Base-by-base conservation (phyloP, 2,797 vertebrate genomes). In the Peromyscus nudipes region DNA sequence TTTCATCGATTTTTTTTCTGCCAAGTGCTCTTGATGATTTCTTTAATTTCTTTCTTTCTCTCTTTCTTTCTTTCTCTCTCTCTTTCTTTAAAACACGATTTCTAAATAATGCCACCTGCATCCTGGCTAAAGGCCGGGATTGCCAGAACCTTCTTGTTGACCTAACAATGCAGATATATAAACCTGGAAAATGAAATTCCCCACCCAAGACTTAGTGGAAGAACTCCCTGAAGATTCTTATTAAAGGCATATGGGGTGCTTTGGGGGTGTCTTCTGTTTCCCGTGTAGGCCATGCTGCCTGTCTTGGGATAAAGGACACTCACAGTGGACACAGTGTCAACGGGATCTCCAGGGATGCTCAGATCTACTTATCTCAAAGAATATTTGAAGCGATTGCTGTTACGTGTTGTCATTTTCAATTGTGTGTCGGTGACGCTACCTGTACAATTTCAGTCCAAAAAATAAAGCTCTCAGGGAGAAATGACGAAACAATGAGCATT, bases 401-500 rank as follows among this genome's bases (percentile, higher is more conserved):
- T 82, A 55, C 96, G 43, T 97, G 96, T 98, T 97, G 97, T 98
- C 98, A 97, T 98, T 98, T 98, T 98, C 96, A 98, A 98, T 98
- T 96, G 97, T 97, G 91, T 98, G 97, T 98, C 97, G 98, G 97
- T 98, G 98, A 98, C 97, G 94, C 98, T 98, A 98, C 98, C 98
- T 99, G 98, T 99, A 98, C 98, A 98, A 98, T 97, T 98, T 98
- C 97, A 98, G 98, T 98, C 98, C 98, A 98, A 98, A 98, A 65
- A 67, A 67, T 57, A 91, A 94, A 98, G 97, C 98, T 98, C 98
- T 99, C 99, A 99, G 99, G 99, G 99, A 99, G 98, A 99, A 98
- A 98, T 98, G 98, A 98, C 96, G 97, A 97, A 98, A 98, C 98
- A 98, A 96, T 98, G 95, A 97, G 94, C 98, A 98, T 98, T 98